Base-by-base conservation (phyloP, 2,888 invertebrate species). In the Noctua janthina region DNA sequence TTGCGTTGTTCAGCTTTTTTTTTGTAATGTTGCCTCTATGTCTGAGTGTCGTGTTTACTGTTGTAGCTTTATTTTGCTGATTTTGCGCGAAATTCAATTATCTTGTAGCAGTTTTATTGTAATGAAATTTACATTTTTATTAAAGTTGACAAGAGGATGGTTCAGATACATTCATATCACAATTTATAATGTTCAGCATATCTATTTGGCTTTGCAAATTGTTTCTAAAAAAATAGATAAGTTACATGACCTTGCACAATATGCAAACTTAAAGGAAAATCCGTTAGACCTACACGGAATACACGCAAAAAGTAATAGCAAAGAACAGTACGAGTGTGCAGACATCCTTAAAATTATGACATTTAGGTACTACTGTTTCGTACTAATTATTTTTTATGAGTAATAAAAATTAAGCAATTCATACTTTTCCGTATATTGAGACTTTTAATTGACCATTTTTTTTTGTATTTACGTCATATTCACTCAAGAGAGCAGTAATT, bases 371-470 rank as follows among this genome's bases (percentile, higher is more conserved):
- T 54, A 7, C n/a, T 49, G 54, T 56, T 75, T 75, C 62, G 83
- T 20, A 78, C 64, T 72, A 86, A 84, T 88, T 88, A 87, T 71
- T 82, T 88, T 87, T 89, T 84, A 89, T 75, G 82, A 82, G 72
- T 82, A 77, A 83, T 88, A 74, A 83, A 85, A 83, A 85, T 82
- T 85, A 83, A 87, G 66, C 43, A 81, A 82, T 83, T 81, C 7
- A 73, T 84, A 81, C 29, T 81, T 87, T 86, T 85, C 84, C 86
- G 80, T 86, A 86, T 81, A 84, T 77, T 74, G 73, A 86, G 72
- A 79, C 49, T 76, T 68, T 85, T 87, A 77, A 84, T 81, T 84
- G 81, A 43, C 15, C 5, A 69, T 72, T 79, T 82, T 87, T 35
- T 10, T 78, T 83, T 76, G 39, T 59, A 59, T 86, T 79, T 68